Base-by-base conservation (phyloP, 2,113 vertebrate species). In the Silurus meridionalis region DNA sequence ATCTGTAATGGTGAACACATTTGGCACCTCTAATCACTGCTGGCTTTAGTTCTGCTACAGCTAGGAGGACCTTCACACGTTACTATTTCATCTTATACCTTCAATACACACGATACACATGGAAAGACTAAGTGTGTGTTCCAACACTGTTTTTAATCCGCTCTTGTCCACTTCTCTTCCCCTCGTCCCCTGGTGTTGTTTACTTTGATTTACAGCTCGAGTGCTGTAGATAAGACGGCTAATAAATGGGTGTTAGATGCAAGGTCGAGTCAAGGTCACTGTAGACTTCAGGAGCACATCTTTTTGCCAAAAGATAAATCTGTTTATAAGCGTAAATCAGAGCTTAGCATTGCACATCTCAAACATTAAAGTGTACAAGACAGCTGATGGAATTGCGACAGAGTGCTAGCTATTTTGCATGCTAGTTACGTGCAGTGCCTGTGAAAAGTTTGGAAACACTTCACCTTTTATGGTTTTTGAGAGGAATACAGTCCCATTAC, bases 31-130 rank as follows among this genome's bases (percentile, higher is more conserved):
- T 28, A 48, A 64, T 13, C 66, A 80, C 52, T 81, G 86, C 77
- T 78, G 72, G 86, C 78, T 82, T 82, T 53, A 75, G 64, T 83
- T 64, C 48, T 74, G 81, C 84, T 84, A 88, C 83, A 28, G 82
- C 80, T 80, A 86, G 28, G 28, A 80, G 78, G 78, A 61, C 78
- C 78, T 13, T 46, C 78, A 63, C 57, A 48, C 37, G 50, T 72
- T 80, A 79, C 58, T 78, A 61, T 82, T 60, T 85, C 80, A 82
- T 64, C 28, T 61, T 23, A 66, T 58, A 83, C 82, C 83, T 79
- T 79, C 83, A 77, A 86, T 53, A 94, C 94, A 93, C 92, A 71
- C 85, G 5, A 69, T 48, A 80, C 28, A 80, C 28, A 61, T 23
- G 21, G 25, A 80, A 28, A 80, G 15, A 80, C 28, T 37, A 60